Conservation (phyloP, 37 sponge, comb jelly and placozoan genomes). For the Bolinopsis microptera region DNA sequence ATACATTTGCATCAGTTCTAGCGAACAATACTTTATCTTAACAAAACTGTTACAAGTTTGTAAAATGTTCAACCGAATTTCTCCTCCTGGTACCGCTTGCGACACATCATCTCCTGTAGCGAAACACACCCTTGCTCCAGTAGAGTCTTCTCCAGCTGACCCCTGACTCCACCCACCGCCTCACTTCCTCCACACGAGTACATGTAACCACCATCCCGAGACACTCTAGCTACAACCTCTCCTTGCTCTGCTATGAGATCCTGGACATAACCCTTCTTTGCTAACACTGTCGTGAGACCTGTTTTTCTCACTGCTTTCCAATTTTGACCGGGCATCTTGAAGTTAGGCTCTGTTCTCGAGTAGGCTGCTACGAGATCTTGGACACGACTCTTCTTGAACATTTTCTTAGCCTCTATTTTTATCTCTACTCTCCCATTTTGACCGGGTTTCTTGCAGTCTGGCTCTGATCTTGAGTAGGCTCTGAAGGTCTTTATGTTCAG, state of each 20-base stretch:
- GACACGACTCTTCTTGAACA: too few relatives aligned
- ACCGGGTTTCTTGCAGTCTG: too few relatives aligned
- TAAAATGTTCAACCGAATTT: conserved; percentile 17
- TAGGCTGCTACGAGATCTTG: too few relatives aligned
- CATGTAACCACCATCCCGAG: background rate
- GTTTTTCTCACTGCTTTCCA: background rate
- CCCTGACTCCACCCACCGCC: background rate
- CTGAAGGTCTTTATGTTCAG: background rate
- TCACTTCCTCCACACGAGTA: background rate
- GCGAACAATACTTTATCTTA: too few relatives aligned
- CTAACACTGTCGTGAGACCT: background rate
- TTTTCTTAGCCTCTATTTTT: too few relatives aligned
- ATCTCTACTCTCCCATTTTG: too few relatives aligned
- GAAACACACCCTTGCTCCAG: background rate
- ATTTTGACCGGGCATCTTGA: too few relatives aligned
- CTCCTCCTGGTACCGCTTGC: background rate
- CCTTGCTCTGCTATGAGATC: background rate
- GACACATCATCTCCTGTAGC: background rate
- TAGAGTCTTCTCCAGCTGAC: background rate
- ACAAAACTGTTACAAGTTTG: too few relatives aligned
- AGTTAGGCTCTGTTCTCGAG: too few relatives aligned
- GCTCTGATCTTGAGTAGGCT: background rate
- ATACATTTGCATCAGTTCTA: too few relatives aligned
- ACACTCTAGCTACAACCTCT: background rate
- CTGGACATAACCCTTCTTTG: background rate